Evolutionary conservation across 2,797 vertebrate species (phyloP).

Genomic region (Glyptemys insculpta): DNA sequence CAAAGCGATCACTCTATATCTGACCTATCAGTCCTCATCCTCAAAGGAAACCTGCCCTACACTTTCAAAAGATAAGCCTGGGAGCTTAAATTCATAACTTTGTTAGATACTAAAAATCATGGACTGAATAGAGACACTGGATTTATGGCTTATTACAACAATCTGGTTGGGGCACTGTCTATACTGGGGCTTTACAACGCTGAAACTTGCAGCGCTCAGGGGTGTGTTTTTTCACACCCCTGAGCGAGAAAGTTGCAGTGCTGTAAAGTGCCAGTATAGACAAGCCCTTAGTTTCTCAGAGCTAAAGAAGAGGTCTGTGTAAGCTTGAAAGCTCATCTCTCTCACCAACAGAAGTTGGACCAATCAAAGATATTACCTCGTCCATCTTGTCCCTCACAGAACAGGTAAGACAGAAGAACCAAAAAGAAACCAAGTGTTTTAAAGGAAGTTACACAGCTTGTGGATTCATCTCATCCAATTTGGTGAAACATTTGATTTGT

Average conservation of each 20-base stretch:
- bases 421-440: not conserved
- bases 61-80: not conserved
- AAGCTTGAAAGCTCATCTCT: not conserved
- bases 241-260: too few relatives aligned
- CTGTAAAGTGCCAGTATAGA: too few relatives aligned
- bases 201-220: too few relatives aligned
- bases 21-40: not conserved
- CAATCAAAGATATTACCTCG: not conserved
- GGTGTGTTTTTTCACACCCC: too few relatives aligned
- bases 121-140: too few relatives aligned
- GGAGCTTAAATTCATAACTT: not conserved
- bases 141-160: too few relatives aligned
- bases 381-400: not conserved
- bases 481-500: conserved; percentile 58
- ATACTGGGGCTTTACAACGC: too few relatives aligned
- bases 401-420: not conserved
- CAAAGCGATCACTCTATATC: not conserved
- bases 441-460: not conserved
- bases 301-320: not conserved
- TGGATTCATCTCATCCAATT: not conserved
- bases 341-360: not conserved
- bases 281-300: not conserved
- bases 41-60: not conserved
- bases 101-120: not conserved
- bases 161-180: too few relatives aligned